Percentiles rank a stretch among this genome's conserved stretches.
Conservation (phyloP, 2,113 vertebrate genomes). For the Elgaria multicarinata region DNA sequence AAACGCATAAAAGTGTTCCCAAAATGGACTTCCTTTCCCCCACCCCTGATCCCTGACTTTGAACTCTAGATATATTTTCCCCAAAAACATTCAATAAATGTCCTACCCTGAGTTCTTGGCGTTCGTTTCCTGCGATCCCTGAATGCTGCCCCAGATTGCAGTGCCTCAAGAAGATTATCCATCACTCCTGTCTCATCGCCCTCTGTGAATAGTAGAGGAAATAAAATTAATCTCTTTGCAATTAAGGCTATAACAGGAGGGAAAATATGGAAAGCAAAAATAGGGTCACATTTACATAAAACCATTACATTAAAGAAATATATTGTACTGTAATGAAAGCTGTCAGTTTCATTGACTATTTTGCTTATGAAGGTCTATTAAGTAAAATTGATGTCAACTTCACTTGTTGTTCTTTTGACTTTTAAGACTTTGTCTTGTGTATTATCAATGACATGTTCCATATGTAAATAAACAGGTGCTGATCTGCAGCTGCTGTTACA, state of each 20-base stretch:
- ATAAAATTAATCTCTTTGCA: constrained; percentile 59
- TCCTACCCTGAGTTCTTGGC: constrained; percentile 83
- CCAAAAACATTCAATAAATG: accelerated
- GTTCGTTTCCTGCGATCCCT: constrained; percentile 94
- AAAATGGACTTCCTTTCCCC: accelerated
- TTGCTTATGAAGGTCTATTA: constrained; percentile 61
- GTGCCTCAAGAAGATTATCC: constrained; percentile 96
- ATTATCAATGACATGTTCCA: constrained; percentile 66
- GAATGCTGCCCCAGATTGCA: constrained; percentile 98
- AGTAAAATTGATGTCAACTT: constrained; percentile 64
- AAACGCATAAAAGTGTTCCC: background rate
- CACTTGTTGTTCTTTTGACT: constrained; percentile 50
- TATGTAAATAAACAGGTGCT: constrained; percentile 67
- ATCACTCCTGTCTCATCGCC: constrained; percentile 98
- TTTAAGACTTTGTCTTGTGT: constrained; percentile 61
- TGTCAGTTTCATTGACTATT: constrained; percentile 60
- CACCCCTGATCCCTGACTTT: background rate
- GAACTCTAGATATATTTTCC: background rate
- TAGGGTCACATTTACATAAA: constrained; percentile 51
- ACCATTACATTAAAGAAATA: constrained; percentile 43
- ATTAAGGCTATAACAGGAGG: constrained; percentile 51
- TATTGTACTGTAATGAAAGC: constrained; percentile 33
- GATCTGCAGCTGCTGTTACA: constrained; percentile 48
- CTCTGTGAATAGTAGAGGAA: constrained; percentile 80
- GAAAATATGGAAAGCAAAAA: constrained; percentile 26